These are phyloP conservation scores for Hoplodrina ambigua DNA, from an alignment of 2,888 invertebrate species.

Conservation along the genomic window DNA sequence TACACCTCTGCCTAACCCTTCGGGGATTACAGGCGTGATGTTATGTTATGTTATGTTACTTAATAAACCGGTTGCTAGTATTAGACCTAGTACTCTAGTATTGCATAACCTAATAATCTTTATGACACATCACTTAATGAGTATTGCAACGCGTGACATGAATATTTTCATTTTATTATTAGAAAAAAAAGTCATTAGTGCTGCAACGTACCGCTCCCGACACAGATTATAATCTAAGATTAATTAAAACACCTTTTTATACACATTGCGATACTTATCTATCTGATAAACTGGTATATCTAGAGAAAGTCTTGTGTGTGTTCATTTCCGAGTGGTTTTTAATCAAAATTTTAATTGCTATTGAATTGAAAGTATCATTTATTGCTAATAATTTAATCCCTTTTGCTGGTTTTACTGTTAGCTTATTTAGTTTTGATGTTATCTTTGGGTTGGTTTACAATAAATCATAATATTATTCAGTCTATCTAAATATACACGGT, in stretches of 20 bases:
- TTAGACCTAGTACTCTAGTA: background rate
- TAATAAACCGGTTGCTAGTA: background rate
- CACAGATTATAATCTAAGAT: slow-evolving; percentile 52
- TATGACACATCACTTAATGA: slow-evolving; percentile 15
- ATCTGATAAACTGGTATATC: slow-evolving; percentile 36
- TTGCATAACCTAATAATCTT: slow-evolving; percentile 26
- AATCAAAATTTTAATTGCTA: slow-evolving; percentile 15
- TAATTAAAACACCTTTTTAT: slow-evolving; percentile 56
- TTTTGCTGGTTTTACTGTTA: background rate
- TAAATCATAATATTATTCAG: too few relatives aligned
- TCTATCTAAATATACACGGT: too few relatives aligned
- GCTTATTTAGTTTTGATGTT: background rate
- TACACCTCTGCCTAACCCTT: too few relatives aligned
- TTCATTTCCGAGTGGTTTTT: slow-evolving; percentile 1
- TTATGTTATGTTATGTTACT: too few relatives aligned
- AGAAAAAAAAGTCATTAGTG: slow-evolving; percentile 45
- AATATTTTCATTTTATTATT: slow-evolving; percentile 28
- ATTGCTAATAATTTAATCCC: slow-evolving; percentile 5
- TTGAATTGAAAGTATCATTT: slow-evolving; percentile 21
- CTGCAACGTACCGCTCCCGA: slow-evolving; percentile 25
- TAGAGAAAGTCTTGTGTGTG: slow-evolving; percentile 30
- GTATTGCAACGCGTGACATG: slow-evolving; percentile 28
- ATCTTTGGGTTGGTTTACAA: too few relatives aligned
- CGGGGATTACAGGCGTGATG: too few relatives aligned
- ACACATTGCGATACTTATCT: slow-evolving; percentile 41